Evolutionary conservation across 2,797 vertebrate species (phyloP), one percentile per base, ranked within the genome.

Genomic region (Molossus molossus): DNA sequence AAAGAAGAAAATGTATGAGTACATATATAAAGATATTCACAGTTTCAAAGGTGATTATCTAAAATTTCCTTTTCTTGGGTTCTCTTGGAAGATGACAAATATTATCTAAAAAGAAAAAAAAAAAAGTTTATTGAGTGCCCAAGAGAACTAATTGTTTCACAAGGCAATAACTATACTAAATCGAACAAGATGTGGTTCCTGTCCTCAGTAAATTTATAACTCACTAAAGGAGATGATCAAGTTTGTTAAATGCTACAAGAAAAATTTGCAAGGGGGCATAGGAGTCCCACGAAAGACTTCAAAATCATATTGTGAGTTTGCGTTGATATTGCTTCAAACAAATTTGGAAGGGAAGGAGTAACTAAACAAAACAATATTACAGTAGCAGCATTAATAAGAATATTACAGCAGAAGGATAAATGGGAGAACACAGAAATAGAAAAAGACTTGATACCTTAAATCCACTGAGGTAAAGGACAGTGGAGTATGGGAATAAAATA

Each of bases 121-220:
- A 93, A 95, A 90, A 62, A 79, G 90, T 75, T 87, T 90, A 90
- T 83, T 90, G 40, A 65, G 33, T 77, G 9, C 9, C 75, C 53
- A 86, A 33, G 83, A 84, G 45, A 85, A 23, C 20, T 75, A 48
- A 84, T 85, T 29, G 72, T 89, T 89, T 94, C 90, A 29, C 85
- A 90, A n/a, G 37, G 21, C 9, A 89, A 14, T 80, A 76, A 80
- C 40, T 50, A 60, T 20, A 85, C 21, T 70, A 75, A 93, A 55
- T 93, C 73, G 85, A 85, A 70, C 37, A 72, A 70, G 29, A 60
- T 90, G 33, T 90, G 37, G 45, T n/a, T 75, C 3, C 21, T 60
- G 1, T 55, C 17, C 5, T 94, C 57, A 57, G n/a, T 33, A 89
- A 64, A 89, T 82, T 18, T 67, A 45, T 40, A 92, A 15, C 18